phyloP scores from a whole-genome alignment of 2,888 invertebrate species.

The Tachina fera region DNA sequence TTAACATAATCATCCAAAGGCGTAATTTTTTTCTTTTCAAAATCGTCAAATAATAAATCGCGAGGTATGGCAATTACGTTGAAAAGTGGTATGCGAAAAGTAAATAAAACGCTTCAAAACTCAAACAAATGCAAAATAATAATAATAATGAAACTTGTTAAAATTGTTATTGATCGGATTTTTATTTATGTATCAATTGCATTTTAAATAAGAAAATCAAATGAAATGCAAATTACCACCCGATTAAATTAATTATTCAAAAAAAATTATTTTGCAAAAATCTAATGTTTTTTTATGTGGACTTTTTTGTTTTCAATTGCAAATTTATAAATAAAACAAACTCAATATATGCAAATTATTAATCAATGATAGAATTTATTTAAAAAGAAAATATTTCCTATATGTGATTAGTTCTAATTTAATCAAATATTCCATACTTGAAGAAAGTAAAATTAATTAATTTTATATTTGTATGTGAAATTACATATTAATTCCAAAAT shows the following conservation, averaged over 20 bases:
- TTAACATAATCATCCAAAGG: too few relatives aligned
- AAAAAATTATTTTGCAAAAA: not conserved
- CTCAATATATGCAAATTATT: conserved; percentile 27
- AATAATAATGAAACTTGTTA: not conserved
- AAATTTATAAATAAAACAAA: conserved; percentile 18
- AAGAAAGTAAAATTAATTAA: too few relatives aligned
- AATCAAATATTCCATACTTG: not conserved
- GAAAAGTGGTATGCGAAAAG: conserved; percentile 1
- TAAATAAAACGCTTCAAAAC: conserved; percentile 28
- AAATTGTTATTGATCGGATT: not conserved
- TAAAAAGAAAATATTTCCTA: not conserved
- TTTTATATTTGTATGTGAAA: too few relatives aligned
- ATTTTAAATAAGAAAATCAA: conserved; percentile 34
- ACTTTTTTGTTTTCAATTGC: not conserved
- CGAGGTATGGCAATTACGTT: too few relatives aligned
- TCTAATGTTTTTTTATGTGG: not conserved
- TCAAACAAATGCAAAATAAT: not conserved
- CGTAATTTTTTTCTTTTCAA: too few relatives aligned
- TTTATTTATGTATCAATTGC: conserved; percentile 29
- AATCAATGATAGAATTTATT: not conserved
- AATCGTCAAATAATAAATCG: too few relatives aligned
- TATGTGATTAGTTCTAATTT: not conserved
- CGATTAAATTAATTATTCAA: conserved; percentile 17
- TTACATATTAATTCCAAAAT: too few relatives aligned
- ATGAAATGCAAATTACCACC: conserved; percentile 25